Base-by-base conservation (phyloP, 2,888 invertebrate genomes). In the Uropetala carovei region DNA sequence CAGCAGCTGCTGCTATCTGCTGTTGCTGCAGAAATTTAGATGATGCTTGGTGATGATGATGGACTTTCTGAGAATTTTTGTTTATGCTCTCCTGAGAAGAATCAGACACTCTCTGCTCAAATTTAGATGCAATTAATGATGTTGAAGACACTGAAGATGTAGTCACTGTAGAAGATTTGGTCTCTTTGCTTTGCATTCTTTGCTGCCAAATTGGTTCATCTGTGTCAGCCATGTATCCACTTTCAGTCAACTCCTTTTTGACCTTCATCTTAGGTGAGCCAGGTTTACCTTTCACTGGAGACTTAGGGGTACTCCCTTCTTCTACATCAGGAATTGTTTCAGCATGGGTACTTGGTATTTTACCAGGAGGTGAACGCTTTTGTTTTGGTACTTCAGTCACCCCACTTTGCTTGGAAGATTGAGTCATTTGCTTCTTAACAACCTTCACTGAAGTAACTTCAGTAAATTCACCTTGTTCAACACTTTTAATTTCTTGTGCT, bases 191-290 rank as follows among this genome's bases (percentile, higher is more conserved):
- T 27, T 93, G 93, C 14, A 92, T 58, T 58, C 92, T 93, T 58
- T 93, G 92, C 22, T 92, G 92, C 84, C 92, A 92, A 27, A 83
- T 92, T 4, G 96, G 96, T 93, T 97, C 97, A 93, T 97, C 97
- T 0, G 97, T 97, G 94, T 97, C 97, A 2, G 97, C 97, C 95
- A 96, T 96, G 94, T 97, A 97, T 16, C 97, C 97, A 94, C 96
- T 96, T 93, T 96, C 96, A 27, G 93, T 89, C 93, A 89, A 93
- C 14, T 93, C 92, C 59, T 94, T 94, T 94, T 96, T 96, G 92
- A 95, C 95, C 94, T 96, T 96, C 22, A 95, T 94, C 94, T 96
- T 96, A 0, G 96, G 96, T 4, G 96, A 96, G 86, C 96, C 96
- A 0, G 96, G 95, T 93, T 94, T 94, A 14, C 93, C 92, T 93